Percentiles rank a stretch among this genome's conserved stretches.
Evolutionary conservation across 2,113 vertebrate species (phyloP).

Genomic region (Scomber japonicus): DNA sequence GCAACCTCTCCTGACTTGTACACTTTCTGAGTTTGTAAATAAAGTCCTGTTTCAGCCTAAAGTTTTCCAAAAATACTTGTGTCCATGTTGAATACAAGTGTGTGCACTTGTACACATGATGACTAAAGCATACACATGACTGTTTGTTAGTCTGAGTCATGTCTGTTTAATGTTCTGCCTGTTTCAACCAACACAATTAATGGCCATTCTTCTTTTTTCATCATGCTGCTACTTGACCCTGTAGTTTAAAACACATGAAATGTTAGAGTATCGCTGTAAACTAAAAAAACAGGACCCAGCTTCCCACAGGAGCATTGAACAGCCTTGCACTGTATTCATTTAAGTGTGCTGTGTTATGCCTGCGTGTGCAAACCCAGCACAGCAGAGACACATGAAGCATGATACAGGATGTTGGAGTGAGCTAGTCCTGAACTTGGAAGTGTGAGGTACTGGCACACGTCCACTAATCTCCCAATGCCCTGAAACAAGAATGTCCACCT

Average conservation of each 20-base stretch:
- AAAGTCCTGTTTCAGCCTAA: constrained; percentile 1
- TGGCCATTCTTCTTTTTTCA: neutral
- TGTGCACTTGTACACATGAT: neutral
- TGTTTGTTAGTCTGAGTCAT: neutral
- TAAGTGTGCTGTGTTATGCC: neutral
- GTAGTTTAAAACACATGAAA: neutral
- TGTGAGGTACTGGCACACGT: constrained; percentile 34
- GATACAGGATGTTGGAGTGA: constrained; percentile 6
- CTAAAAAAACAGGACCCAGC: too few species aligned
- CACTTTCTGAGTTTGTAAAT: constrained; percentile 13
- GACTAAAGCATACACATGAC: neutral
- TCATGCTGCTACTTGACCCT: neutral
- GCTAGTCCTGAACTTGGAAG: constrained; percentile 25
- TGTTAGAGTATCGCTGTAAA: too few species aligned
- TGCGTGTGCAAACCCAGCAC: neutral
- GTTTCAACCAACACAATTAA: constrained; percentile 4
- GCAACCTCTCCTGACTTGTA: neutral
- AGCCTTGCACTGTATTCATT: neutral
- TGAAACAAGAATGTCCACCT: constrained; percentile 46
- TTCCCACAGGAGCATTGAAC: neutral
- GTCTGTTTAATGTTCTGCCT: constrained; percentile 10
- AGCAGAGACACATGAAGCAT: neutral
- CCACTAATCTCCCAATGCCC: constrained; percentile 35
- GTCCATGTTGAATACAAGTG: constrained; percentile 3
- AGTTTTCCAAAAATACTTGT: constrained; percentile 5